Percentiles rank a stretch among this genome's conserved stretches.
Conservation (phyloP, 2,113 vertebrate species). For the Pedetes capensis region DNA sequence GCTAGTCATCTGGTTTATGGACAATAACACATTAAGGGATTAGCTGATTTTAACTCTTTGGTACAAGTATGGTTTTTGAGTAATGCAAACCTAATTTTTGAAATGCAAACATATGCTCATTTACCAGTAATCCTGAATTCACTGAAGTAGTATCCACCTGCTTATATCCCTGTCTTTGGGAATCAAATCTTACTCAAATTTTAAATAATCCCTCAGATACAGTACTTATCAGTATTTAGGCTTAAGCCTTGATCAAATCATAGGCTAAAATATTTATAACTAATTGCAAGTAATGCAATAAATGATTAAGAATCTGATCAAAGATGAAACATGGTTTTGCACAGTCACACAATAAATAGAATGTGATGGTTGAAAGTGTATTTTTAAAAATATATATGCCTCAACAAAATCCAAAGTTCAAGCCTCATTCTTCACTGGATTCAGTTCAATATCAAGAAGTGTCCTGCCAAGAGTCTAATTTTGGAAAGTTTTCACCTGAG, state of each 20-base stretch:
- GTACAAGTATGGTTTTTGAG: slow-evolving; percentile 30
- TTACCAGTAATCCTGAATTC: slow-evolving; percentile 26
- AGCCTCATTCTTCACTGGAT: slow-evolving; percentile 33
- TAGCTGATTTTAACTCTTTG: slow-evolving; percentile 26
- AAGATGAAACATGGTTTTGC: neutral
- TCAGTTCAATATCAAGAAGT: slow-evolving; percentile 50
- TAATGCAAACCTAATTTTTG: slow-evolving; percentile 48
- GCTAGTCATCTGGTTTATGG: neutral
- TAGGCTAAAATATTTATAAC: neutral
- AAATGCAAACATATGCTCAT: slow-evolving; percentile 53
- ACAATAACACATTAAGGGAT: neutral
- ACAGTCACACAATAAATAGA: slow-evolving; percentile 21
- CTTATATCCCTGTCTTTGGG: neutral
- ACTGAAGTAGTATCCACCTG: slow-evolving; percentile 30
- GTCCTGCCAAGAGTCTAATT: slow-evolving; percentile 21
- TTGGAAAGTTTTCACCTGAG: neutral
- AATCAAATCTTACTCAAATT: slow-evolving; percentile 4
- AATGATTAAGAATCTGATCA: neutral
- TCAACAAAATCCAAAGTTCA: slow-evolving; percentile 47
- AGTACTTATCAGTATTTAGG: slow-evolving; percentile 15
- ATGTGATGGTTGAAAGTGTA: neutral
- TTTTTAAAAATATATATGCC: neutral
- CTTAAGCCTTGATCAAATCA: neutral
- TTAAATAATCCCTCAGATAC: neutral
- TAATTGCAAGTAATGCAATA: neutral